Conservation (phyloP, 2,888 invertebrate species). For the Pollenia labialis region DNA sequence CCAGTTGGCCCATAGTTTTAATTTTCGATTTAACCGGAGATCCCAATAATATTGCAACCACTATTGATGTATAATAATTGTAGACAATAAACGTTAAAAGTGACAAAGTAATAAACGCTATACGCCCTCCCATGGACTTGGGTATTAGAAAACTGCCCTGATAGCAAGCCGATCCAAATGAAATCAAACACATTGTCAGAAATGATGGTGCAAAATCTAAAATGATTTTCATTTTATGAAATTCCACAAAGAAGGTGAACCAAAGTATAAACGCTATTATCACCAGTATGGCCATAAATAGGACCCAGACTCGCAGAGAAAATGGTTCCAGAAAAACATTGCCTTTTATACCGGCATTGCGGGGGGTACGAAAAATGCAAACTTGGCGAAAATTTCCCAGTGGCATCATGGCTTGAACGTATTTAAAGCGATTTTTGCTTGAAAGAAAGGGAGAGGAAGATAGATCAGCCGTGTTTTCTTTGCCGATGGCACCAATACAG, state of each 20-base stretch:
- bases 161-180: constrained; percentile 85
- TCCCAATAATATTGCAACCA: constrained; percentile 87
- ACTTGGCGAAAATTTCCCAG: constrained; percentile 81
- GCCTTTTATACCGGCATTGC: constrained; percentile 85
- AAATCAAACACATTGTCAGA: constrained; percentile 80
- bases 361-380: constrained; percentile 87
- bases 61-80: constrained; percentile 87
- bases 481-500: constrained; percentile 77
- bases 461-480: constrained; percentile 77
- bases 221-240: constrained; percentile 58
- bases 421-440: constrained; percentile 74
- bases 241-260: constrained; percentile 80
- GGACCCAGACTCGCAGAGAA: constrained; percentile 85
- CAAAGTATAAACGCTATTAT: constrained; percentile 81
- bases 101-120: constrained; percentile 78
- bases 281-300: constrained; percentile 82
- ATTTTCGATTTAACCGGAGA: constrained; percentile 85
- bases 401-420: constrained; percentile 75
- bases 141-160: constrained; percentile 84
- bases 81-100: constrained; percentile 85
- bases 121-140: constrained; percentile 83
- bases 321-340: constrained; percentile 87
- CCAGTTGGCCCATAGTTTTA: constrained; percentile 85
- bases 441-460: constrained; percentile 76
- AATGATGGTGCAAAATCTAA: constrained; percentile 79